These are phyloP conservation scores for Pelobates fuscus DNA, from an alignment of 2,113 vertebrate species.

Conservation along the genomic window DNA sequence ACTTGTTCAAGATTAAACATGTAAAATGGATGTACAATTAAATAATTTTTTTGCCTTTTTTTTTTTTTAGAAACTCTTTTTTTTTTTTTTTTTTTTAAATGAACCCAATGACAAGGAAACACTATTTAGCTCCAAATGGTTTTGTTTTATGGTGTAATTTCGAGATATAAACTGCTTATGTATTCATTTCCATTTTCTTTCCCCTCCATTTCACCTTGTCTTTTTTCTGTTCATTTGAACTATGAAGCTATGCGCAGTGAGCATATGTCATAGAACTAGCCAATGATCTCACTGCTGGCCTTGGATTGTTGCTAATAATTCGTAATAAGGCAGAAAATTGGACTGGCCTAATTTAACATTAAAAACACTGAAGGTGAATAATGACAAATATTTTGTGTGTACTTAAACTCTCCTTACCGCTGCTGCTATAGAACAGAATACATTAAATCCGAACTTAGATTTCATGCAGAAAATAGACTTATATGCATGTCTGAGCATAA, in stretches of 20 bases:
- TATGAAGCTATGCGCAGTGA: not conserved
- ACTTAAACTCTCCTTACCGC: not conserved
- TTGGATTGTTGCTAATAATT: slow-evolving; percentile 19
- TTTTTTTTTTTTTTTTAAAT: slow-evolving; percentile 32
- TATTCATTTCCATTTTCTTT: slow-evolving; percentile 43
- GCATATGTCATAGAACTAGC: slow-evolving; percentile 30
- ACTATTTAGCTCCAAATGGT: slow-evolving; percentile 34
- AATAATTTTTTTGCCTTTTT: too few relatives aligned
- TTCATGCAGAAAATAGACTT: not conserved
- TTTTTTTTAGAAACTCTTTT: too few relatives aligned
- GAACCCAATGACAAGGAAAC: slow-evolving; percentile 18
- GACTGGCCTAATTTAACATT: slow-evolving; percentile 30
- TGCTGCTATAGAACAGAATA: not conserved
- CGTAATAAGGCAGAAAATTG: slow-evolving; percentile 42
- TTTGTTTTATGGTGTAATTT: slow-evolving; percentile 41
- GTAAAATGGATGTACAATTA: too few relatives aligned
- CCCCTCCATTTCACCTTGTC: slow-evolving; percentile 49
- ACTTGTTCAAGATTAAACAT: too few relatives aligned
- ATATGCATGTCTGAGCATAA: slow-evolving; percentile 5
- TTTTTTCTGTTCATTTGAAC: slow-evolving; percentile 34
- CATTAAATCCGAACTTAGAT: not conserved
- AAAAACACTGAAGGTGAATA: slow-evolving; percentile 26
- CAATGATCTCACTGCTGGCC: slow-evolving; percentile 3
- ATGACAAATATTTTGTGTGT: slow-evolving; percentile 11
- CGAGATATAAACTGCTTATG: slow-evolving; percentile 43